Evolutionary conservation across 2,888 invertebrate species (phyloP).

Genomic region (Ochropleura plecta): DNA sequence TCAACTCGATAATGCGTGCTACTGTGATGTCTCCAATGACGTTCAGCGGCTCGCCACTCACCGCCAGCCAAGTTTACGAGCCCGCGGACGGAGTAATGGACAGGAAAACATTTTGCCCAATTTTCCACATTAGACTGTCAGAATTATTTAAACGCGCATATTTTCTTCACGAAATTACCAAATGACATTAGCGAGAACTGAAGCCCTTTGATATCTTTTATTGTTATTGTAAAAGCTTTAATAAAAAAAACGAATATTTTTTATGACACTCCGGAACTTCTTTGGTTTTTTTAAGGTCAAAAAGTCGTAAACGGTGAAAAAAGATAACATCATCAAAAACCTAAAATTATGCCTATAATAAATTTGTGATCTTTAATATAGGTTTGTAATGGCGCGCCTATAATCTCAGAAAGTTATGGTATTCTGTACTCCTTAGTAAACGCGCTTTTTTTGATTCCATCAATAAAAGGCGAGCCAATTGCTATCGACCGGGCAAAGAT

Average conservation of each 20-base stretch:
- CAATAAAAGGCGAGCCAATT: neutral
- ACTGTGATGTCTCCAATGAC: constrained; percentile 61
- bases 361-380: neutral
- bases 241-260: constrained; percentile 38
- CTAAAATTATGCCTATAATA: too few species aligned
- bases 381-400: neutral
- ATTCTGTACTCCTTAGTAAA: neutral
- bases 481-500: too few species aligned
- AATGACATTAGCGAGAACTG: constrained; percentile 49
- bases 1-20: constrained; percentile 41
- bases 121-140: constrained; percentile 61
- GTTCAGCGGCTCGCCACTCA: constrained; percentile 37
- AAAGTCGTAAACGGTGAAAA: neutral
- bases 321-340: neutral
- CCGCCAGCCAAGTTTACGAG: constrained; percentile 55
- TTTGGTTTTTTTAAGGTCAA: constrained; percentile 22
- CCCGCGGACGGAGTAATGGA: constrained; percentile 54
- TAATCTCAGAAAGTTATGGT: neutral
- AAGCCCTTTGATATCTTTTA: constrained; percentile 53
- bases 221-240: constrained; percentile 33
- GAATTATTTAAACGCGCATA: constrained; percentile 54
- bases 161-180: constrained; percentile 54
- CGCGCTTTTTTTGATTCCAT: neutral
- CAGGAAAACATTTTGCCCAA: constrained; percentile 66
- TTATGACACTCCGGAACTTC: constrained; percentile 15